Evolutionary conservation across 2,888 invertebrate species (phyloP).

Genomic region (Electrophaes corylata): DNA sequence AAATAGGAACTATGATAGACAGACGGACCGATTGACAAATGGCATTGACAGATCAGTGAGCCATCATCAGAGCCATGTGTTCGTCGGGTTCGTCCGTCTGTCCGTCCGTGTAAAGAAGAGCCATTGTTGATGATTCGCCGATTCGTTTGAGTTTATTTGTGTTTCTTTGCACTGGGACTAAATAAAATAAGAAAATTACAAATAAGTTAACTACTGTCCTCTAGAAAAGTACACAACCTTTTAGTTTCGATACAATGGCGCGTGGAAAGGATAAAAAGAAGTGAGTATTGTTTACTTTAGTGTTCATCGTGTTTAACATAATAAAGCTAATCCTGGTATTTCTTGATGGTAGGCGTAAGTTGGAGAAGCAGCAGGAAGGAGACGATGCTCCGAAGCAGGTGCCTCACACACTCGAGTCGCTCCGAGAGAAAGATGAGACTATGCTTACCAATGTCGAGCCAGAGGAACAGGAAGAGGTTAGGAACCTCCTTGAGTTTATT

Average conservation of each 20-base stretch:
- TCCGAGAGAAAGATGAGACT: conserved; percentile 96
- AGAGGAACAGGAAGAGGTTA: conserved; percentile 90
- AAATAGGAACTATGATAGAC: no score
- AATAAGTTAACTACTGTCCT: no score
- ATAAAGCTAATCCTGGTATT: conserved; percentile 20
- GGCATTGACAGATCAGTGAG: no score
- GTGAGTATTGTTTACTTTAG: conserved; percentile 63
- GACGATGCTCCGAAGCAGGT: conserved; percentile 77
- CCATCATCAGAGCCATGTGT: no score
- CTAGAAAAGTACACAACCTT: neutral
- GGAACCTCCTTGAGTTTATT: no score
- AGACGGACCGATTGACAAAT: no score
- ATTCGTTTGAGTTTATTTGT: no score
- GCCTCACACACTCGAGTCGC: conserved; percentile 97
- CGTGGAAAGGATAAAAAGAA: conserved; percentile 80
- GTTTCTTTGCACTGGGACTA: neutral
- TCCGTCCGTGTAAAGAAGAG: no score
- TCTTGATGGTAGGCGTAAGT: conserved; percentile 64
- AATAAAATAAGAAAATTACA: no score
- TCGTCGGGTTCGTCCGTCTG: no score
- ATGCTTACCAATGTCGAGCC: conserved; percentile 89
- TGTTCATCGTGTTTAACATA: conserved; percentile 26
- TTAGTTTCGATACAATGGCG: conserved; percentile 64
- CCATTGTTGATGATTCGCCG: no score
- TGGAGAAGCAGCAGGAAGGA: conserved; percentile 78